Conservation (phyloP, 2,113 vertebrate species). For the Sorex fumeus region DNA sequence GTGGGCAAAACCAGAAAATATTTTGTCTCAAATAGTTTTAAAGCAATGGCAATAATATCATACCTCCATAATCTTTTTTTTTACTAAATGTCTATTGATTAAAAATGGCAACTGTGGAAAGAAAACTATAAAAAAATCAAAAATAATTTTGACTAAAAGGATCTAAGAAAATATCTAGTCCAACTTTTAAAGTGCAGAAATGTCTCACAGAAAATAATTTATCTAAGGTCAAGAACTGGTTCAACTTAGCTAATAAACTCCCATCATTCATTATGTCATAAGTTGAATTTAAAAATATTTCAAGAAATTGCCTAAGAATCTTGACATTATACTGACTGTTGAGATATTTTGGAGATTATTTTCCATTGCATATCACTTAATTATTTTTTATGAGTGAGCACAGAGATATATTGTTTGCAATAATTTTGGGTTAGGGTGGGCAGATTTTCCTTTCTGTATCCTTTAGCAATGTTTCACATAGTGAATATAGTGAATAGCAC, state of each 20-base stretch:
- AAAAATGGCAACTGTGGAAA: constrained; percentile 19
- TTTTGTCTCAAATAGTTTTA: not conserved
- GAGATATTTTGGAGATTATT: not conserved
- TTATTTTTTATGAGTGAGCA: constrained; percentile 16
- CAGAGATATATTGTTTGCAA: not conserved
- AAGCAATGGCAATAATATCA: not conserved
- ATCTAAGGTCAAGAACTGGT: constrained; percentile 39
- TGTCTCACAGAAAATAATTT: constrained; percentile 65
- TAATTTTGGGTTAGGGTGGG: too few species aligned
- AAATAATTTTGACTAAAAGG: constrained; percentile 53
- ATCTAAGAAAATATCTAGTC: constrained; percentile 22
- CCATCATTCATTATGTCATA: constrained; percentile 36
- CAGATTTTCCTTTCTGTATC: not conserved
- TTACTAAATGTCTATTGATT: not conserved
- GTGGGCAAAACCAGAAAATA: constrained; percentile 20
- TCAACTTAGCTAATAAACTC: constrained; percentile 60
- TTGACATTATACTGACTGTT: not conserved
- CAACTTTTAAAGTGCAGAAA: constrained; percentile 35
- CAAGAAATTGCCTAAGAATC: constrained; percentile 1
- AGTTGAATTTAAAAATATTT: too few species aligned
- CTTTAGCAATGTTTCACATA: too few species aligned
- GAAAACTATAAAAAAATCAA: constrained; percentile 62
- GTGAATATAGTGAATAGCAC: too few species aligned
- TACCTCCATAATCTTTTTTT: not conserved
- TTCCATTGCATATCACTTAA: not conserved